Conservation (phyloP, 2,113 vertebrate species). For the Cnemophilus loriae region DNA sequence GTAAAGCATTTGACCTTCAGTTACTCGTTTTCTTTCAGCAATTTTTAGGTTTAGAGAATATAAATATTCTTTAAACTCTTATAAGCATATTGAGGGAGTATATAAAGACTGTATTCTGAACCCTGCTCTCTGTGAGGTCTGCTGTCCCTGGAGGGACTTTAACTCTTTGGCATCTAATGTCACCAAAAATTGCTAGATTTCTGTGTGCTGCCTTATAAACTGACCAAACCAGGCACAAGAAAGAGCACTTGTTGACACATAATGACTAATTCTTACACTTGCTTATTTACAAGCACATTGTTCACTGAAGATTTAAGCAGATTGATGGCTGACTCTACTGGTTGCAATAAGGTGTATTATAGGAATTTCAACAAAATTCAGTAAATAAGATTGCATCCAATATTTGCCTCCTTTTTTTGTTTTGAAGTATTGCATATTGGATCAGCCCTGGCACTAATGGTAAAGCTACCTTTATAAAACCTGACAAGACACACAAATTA, state of each 20-base stretch:
- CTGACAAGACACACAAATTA: background rate
- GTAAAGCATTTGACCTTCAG: background rate
- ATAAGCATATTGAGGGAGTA: background rate
- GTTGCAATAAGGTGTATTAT: background rate
- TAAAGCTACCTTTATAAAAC: background rate
- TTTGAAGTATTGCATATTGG: background rate
- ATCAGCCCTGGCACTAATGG: background rate
- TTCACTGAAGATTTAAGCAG: background rate
- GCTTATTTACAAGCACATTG: background rate
- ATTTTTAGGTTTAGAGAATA: background rate
- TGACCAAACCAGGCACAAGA: background rate
- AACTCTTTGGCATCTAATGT: background rate
- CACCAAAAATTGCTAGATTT: background rate
- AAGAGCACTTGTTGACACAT: background rate
- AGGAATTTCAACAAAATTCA: background rate
- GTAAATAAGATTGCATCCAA: background rate
- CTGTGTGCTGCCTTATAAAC: background rate
- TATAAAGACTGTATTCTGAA: background rate
- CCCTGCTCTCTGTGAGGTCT: background rate
- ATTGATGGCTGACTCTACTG: background rate
- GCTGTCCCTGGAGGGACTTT: background rate
- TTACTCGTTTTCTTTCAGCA: background rate
- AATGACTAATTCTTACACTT: background rate
- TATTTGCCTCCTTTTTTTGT: background rate
- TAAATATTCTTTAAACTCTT: background rate